Conservation (phyloP, 2,888 invertebrate species). For the Eupithecia abbreviata region DNA sequence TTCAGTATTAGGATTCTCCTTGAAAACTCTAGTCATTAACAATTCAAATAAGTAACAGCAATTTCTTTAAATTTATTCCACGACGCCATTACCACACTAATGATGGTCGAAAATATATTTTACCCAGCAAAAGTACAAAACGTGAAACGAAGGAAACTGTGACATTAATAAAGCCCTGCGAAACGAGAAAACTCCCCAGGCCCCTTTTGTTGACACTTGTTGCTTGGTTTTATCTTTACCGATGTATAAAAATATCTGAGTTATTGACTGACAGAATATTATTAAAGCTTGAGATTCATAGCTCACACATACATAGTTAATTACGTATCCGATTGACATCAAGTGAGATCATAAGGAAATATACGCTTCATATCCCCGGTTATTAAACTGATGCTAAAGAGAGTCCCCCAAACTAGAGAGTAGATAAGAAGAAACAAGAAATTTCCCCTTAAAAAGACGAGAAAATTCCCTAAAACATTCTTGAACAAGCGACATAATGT, state of each 20-base stretch:
- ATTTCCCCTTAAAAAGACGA: no score
- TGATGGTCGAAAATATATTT: constrained; percentile 41
- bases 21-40: constrained; percentile 8
- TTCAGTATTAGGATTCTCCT: background rate
- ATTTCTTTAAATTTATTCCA: constrained; percentile 24
- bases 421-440: no score
- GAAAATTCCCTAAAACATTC: no score
- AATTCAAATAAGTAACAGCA: constrained; percentile 16
- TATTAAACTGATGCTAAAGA: no score
- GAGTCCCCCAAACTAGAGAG: no score
- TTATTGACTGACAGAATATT: background rate
- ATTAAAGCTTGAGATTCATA: background rate
- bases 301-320: no score
- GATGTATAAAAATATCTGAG: background rate
- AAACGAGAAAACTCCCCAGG: constrained; percentile 47
- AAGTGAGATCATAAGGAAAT: no score
- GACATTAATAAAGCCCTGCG: constrained; percentile 59
- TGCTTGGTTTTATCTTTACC: constrained; percentile 54
- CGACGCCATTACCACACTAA: constrained; percentile 38
- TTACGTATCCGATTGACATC: background rate
- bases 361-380: no score
- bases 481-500: no score
- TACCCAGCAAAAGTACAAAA: constrained; percentile 33
- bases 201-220: constrained; percentile 66
- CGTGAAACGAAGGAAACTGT: constrained; percentile 48